These are phyloP conservation scores for Uloborus plumipes DNA, from an alignment of 2,888 invertebrate genomes.

Conservation along the genomic window DNA sequence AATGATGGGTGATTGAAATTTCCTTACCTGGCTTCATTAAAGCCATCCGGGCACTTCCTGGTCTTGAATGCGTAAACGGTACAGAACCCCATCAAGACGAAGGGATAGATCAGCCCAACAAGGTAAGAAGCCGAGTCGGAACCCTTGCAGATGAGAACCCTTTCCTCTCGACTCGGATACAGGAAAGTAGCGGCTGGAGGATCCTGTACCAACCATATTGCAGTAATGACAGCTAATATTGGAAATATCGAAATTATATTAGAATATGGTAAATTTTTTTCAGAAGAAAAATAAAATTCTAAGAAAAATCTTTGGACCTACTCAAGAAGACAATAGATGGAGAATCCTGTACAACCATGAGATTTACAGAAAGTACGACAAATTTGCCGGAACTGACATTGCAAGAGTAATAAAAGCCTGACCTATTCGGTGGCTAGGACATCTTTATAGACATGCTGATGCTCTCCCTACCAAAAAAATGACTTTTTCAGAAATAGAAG, in stretches of 20 bases:
- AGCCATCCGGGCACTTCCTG: conserved; percentile 76
- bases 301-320: no score
- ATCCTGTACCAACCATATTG: conserved; percentile 73
- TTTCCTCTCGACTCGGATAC: conserved; percentile 70
- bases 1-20: neutral
- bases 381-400: no score
- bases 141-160: conserved; percentile 71
- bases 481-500: no score
- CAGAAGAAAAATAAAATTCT: no score
- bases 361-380: no score
- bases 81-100: conserved; percentile 74
- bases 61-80: conserved; percentile 76
- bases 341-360: no score
- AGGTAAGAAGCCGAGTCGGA: conserved; percentile 74
- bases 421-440: no score
- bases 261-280: no score
- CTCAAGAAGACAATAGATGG: no score
- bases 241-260: neutral
- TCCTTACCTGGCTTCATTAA: conserved; percentile 74
- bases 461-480: no score
- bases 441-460: no score
- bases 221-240: conserved; percentile 70
- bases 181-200: conserved; percentile 72
- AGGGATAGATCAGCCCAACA: conserved; percentile 74
- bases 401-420: no score